Evolutionary conservation across 2,797 vertebrate species (phyloP), one percentile per base, ranked within the genome.

Genomic region (Alosa sapidissima): DNA sequence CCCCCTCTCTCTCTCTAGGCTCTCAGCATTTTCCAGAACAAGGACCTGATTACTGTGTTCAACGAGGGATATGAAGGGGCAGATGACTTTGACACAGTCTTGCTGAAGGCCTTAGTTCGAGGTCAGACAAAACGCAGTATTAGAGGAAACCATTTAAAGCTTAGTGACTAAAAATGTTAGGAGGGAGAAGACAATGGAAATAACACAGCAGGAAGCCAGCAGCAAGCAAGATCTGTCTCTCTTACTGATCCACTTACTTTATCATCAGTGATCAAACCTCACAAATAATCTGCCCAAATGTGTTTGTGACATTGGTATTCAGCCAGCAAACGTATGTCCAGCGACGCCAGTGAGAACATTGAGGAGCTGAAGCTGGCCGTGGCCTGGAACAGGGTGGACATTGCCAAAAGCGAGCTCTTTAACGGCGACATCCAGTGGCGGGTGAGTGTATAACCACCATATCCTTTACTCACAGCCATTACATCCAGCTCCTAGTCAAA

Each of bases 301-400:
- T 51, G 41, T 86, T 82, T 85, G 2, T 62, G 21, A 48, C 19
- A 28, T 41, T 41, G 75, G 45, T 84, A 16, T 78, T 21, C 88
- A 97, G 97, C 96, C 24, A 96, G 95, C 88, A 93, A 94, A 91
- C 93, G 89, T 33, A 84, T 94, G 49, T 92, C 94, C 87, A 89
- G 84, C 33, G 89, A 95, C 5, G 94, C 95, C 84, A 94, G 93
- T 0, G 94, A 95, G 62, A 96, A 95, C 93, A 93, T 88, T 9
- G 96, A 97, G 8, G 97, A 97, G 87, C 91, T 97, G 86, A 97
- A 96, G 82, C 90, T 97, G 90, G 97, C 97, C 0, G 96, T 97
- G 86, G 96, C 96, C 87, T 97, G 97, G 97, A 96, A 97, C 92
- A 93, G 96, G 1, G 96, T 97, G 89, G 97, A 97, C 92, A 97